Conservation (phyloP, 2,888 invertebrate species). For the Mythimna lalbum region DNA sequence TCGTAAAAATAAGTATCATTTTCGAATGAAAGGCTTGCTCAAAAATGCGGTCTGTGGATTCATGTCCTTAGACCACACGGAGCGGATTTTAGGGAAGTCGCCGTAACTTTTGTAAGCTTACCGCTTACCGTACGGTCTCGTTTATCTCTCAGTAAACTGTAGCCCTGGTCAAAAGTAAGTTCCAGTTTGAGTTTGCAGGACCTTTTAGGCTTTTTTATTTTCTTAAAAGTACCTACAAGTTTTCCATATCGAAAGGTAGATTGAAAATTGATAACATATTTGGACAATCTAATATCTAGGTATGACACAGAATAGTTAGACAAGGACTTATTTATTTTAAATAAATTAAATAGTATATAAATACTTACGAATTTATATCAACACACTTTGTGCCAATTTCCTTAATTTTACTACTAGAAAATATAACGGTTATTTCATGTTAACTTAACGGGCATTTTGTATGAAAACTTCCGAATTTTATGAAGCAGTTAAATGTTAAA, state of each 20-base stretch:
- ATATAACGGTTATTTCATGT: constrained; percentile 11
- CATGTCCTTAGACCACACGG: neutral
- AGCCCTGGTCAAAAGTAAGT: neutral
- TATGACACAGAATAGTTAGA: constrained; percentile 14
- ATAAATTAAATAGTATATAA: constrained; percentile 13
- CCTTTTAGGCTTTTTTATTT: neutral
- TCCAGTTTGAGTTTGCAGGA: neutral
- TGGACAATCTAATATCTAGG: constrained; percentile 6
- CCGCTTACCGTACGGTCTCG: neutral
- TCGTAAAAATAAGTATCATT: neutral
- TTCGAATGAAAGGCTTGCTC: neutral
- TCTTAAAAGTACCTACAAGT: neutral
- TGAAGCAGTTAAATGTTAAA: neutral
- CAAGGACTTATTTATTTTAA: neutral
- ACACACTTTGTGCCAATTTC: constrained; percentile 63
- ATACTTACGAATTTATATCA: constrained; percentile 42
- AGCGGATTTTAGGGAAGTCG: neutral
- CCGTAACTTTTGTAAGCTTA: neutral
- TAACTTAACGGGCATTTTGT: neutral
- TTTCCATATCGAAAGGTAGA: neutral
- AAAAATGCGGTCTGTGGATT: too few relatives aligned
- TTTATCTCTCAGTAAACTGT: neutral
- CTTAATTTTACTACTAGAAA: constrained; percentile 38
- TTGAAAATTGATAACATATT: neutral
- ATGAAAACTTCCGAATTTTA: neutral